These are phyloP conservation scores for Myxocyprinus asiaticus DNA, from an alignment of 2,113 vertebrate species.

Conservation along the genomic window DNA sequence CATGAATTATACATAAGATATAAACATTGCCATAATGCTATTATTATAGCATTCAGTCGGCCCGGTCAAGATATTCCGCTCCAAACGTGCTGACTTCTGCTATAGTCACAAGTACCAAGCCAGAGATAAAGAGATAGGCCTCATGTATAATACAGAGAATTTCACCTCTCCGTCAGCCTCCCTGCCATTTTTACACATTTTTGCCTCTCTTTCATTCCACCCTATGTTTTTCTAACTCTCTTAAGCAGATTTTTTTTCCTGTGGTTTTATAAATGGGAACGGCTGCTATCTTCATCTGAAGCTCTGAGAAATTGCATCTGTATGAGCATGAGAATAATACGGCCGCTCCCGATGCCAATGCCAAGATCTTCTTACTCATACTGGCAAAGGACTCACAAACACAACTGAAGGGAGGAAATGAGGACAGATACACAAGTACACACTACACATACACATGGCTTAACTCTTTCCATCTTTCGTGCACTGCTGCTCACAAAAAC, in stretches of 20 bases:
- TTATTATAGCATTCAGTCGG: conserved; percentile 43
- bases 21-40: conserved; percentile 53
- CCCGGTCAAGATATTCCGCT: conserved; percentile 4
- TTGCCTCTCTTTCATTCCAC: not conserved
- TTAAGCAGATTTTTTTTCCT: not conserved
- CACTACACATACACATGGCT: too few relatives aligned
- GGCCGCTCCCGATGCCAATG: conserved; percentile 50
- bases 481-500: not conserved
- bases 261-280: not conserved
- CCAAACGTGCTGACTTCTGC: conserved; percentile 24
- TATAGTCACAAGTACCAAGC: conserved; percentile 38
- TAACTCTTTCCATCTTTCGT: not conserved
- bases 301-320: conserved; percentile 57
- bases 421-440: not conserved
- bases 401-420: not conserved
- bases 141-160: not conserved
- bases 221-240: not conserved
- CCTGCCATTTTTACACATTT: not conserved
- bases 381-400: not conserved
- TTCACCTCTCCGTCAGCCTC: not conserved
- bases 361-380: conserved; percentile 42
- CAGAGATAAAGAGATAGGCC: conserved; percentile 12
- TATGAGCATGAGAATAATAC: conserved; percentile 46
- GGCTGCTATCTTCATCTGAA: conserved; percentile 27
- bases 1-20: conserved; percentile 53